Evolutionary conservation across 2,888 invertebrate species (phyloP).

Genomic region (Exephanes ischioxanthus): DNA sequence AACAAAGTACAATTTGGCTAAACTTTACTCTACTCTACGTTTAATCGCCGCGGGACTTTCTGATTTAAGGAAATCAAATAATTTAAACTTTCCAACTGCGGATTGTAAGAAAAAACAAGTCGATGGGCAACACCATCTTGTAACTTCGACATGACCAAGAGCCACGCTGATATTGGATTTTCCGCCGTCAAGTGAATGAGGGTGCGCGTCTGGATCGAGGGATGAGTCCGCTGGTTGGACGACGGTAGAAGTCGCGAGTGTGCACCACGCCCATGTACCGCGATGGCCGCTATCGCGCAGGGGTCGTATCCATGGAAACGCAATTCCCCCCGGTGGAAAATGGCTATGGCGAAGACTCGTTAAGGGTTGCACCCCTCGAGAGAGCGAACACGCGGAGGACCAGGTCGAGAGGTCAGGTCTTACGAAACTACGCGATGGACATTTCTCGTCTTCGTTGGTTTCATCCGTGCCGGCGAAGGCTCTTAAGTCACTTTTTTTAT

Average conservation of each 20-base stretch:
- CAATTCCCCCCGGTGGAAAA: slow-evolving; percentile 30
- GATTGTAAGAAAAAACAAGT: slow-evolving; percentile 34
- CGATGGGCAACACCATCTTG: slow-evolving; percentile 57
- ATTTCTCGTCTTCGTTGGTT: slow-evolving; percentile 36
- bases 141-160: slow-evolving; percentile 36
- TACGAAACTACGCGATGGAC: slow-evolving; percentile 37
- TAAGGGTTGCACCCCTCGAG: slow-evolving; percentile 57
- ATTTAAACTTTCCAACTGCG: neutral
- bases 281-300: slow-evolving; percentile 76
- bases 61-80: neutral
- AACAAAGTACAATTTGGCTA: neutral
- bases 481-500: slow-evolving; percentile 50
- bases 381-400: slow-evolving; percentile 32
- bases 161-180: slow-evolving; percentile 62
- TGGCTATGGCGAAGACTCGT: slow-evolving; percentile 58
- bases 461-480: slow-evolving; percentile 47
- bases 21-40: neutral
- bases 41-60: neutral
- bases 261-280: slow-evolving; percentile 75
- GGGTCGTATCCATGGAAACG: slow-evolving; percentile 64
- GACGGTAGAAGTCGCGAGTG: slow-evolving; percentile 50
- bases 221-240: slow-evolving; percentile 62
- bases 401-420: slow-evolving; percentile 53
- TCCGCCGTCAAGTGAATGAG: slow-evolving; percentile 29
- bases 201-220: slow-evolving; percentile 35